Conservation (phyloP, 2,113 vertebrate genomes). For the Caracal caracal region DNA sequence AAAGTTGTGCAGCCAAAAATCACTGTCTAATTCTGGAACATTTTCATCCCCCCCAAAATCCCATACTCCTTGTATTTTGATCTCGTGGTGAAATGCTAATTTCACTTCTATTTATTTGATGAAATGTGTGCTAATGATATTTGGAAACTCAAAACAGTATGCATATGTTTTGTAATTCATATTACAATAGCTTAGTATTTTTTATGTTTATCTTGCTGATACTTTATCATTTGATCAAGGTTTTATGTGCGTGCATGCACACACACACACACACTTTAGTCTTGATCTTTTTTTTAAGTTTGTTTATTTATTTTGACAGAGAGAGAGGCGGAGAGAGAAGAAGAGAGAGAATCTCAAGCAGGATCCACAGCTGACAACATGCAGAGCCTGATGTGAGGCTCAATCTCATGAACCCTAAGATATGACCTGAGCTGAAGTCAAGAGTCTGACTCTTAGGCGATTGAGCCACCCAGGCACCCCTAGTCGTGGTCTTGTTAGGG, state of each 20-base stretch:
- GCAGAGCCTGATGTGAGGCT: too few relatives aligned
- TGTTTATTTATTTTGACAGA: too few relatives aligned
- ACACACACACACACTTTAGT: neutral
- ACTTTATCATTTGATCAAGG: slow-evolving; percentile 21
- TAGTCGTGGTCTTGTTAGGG: neutral
- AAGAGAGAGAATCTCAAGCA: too few relatives aligned
- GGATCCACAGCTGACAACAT: too few relatives aligned
- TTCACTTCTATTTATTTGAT: slow-evolving; percentile 20
- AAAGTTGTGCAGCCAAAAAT: neutral
- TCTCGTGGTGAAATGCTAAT: neutral
- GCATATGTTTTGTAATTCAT: neutral
- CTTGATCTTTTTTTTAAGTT: neutral
- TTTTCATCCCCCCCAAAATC: neutral
- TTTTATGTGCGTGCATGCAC: neutral
- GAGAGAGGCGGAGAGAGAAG: too few relatives aligned
- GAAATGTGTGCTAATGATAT: neutral
- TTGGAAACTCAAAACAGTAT: neutral
- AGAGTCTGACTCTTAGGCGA: too few relatives aligned
- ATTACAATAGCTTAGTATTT: neutral
- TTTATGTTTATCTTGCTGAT: neutral
- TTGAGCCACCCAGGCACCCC: too few relatives aligned
- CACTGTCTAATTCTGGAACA: neutral
- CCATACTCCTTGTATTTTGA: neutral
- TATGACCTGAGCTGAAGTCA: too few relatives aligned
- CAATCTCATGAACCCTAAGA: too few relatives aligned